Conservation (phyloP, 2,797 vertebrate species). For the Periparus ater region DNA sequence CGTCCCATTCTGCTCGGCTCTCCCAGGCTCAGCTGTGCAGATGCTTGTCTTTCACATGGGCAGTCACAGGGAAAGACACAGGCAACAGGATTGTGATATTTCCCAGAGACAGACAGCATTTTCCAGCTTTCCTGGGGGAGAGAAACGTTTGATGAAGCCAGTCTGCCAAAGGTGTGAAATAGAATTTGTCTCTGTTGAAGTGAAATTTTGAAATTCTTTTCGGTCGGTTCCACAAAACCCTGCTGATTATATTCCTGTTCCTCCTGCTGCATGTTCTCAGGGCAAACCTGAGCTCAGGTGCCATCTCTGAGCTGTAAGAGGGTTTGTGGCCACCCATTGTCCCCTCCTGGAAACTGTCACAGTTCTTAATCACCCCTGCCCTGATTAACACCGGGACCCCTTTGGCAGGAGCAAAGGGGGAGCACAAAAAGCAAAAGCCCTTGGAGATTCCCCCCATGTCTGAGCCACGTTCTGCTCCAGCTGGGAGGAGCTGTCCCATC, state of each 20-base stretch:
- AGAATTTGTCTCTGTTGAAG: neutral
- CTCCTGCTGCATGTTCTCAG: fast-evolving
- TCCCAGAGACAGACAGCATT: neutral
- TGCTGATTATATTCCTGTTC: neutral
- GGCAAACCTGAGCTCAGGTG: neutral
- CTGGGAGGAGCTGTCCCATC: neutral
- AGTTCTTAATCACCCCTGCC: neutral
- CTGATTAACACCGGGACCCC: neutral
- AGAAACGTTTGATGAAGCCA: neutral
- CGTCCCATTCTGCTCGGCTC: neutral
- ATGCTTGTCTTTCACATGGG: neutral
- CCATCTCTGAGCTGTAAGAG: neutral
- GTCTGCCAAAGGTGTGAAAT: neutral
- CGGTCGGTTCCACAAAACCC: neutral
- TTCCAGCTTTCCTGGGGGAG: neutral
- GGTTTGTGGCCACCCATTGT: neutral
- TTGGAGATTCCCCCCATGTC: neutral
- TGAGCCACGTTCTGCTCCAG: neutral
- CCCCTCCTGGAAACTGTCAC: neutral
- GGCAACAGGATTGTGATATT: neutral
- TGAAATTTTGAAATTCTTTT: neutral
- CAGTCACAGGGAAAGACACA: neutral
- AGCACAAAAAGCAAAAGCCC: neutral
- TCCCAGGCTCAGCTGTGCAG: neutral
- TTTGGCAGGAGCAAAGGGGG: neutral